A percentile compares a stretch with the other conserved stretches of the same genome.
Evolutionary conservation across 2,888 invertebrate genomes (phyloP).

Genomic region (Hydriomena furcata): DNA sequence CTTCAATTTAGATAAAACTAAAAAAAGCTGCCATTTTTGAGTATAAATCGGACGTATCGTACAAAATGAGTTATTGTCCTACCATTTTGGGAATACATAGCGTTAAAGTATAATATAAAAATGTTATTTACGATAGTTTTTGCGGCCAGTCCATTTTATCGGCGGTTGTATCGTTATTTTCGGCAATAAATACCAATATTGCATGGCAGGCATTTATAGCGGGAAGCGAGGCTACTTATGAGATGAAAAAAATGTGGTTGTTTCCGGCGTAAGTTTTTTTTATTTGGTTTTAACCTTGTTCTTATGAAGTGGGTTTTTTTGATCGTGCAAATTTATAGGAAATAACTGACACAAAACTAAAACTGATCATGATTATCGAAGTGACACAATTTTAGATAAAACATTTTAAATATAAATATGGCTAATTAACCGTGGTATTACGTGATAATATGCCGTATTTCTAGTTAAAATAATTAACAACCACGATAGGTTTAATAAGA

Average conservation of each 20-base stretch:
- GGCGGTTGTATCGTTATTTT: constrained; percentile 43
- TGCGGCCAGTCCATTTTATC: constrained; percentile 53
- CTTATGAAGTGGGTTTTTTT: background rate
- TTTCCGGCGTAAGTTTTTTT: constrained; percentile 17
- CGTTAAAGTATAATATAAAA: constrained; percentile 46
- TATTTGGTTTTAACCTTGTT: constrained; percentile 1
- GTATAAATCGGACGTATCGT: constrained; percentile 59
- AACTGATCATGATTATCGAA: background rate
- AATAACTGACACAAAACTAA: background rate
- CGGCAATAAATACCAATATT: constrained; percentile 40
- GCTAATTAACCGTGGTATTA: no score
- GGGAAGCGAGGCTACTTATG: constrained; percentile 1
- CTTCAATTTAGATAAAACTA: constrained; percentile 11
- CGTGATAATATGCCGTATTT: no score
- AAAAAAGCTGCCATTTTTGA: constrained; percentile 22
- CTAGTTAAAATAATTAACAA: no score
- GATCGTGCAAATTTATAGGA: background rate
- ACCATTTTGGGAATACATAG: constrained; percentile 49
- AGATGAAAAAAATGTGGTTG: constrained; percentile 6
- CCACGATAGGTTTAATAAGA: no score
- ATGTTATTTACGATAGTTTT: constrained; percentile 60
- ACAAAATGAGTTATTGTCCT: constrained; percentile 62
- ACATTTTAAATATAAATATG: no score
- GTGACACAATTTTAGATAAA: no score
- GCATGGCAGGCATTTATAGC: constrained; percentile 30